Percentiles rank a stretch among this genome's conserved stretches.
Evolutionary conservation across 2,888 invertebrate species (phyloP).

Genomic region (Diarsia brunnea): DNA sequence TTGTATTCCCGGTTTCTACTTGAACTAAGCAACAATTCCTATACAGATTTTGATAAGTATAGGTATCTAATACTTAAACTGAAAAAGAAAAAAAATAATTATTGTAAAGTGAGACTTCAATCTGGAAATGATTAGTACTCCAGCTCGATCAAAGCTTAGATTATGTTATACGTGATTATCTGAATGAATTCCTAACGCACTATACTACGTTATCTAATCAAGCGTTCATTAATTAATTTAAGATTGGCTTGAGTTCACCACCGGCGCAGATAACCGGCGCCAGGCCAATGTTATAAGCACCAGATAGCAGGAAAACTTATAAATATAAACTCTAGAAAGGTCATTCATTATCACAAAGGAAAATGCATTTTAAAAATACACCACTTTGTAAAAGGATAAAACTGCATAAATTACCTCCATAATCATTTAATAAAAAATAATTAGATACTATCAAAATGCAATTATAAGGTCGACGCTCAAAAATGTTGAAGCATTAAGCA

Average conservation of each 20-base stretch:
- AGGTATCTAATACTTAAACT: neutral
- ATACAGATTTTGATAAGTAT: neutral
- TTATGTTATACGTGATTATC: neutral
- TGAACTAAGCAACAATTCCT: neutral
- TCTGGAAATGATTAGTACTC: neutral
- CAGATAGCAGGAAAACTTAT: conserved; percentile 40
- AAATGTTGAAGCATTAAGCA: conserved; percentile 51
- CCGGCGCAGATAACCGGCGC: conserved; percentile 61
- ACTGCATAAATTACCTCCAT: neutral
- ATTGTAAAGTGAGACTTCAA: neutral
- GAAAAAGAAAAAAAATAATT: too few species aligned
- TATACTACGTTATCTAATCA: conserved; percentile 43
- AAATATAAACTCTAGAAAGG: conserved; percentile 25
- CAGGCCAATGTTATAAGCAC: conserved; percentile 47
- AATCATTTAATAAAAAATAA: conserved; percentile 36
- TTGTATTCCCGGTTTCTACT: neutral
- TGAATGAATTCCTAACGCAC: conserved; percentile 24
- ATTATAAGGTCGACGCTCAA: conserved; percentile 45
- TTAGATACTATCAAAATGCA: conserved; percentile 36
- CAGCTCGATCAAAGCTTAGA: neutral
- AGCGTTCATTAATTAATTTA: conserved; percentile 48
- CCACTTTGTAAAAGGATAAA: neutral
- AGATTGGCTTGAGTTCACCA: conserved; percentile 39
- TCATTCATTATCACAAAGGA: conserved; percentile 14
- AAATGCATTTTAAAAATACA: neutral